Evolutionary conservation across 2,797 vertebrate species (phyloP).

Genomic region (Hemibagrus guttatus): DNA sequence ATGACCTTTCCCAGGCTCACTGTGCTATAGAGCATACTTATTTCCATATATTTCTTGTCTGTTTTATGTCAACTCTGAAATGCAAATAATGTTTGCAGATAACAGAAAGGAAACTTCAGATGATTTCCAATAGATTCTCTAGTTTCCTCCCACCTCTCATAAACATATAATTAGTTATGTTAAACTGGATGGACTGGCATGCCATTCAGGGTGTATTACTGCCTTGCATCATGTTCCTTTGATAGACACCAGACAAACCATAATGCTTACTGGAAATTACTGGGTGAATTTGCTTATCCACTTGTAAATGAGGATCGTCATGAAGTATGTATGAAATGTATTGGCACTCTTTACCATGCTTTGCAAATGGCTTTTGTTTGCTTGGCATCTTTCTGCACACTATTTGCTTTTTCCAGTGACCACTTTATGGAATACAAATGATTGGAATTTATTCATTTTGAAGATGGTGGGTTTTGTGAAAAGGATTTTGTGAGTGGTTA

Average conservation of each 20-base stretch:
- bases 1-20: not conserved
- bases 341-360: constrained; percentile 54
- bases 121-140: not conserved
- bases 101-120: not conserved
- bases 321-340: constrained; percentile 49
- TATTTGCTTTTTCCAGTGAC: not conserved
- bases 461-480: not conserved
- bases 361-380: constrained; percentile 58
- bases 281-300: not conserved
- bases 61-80: not conserved
- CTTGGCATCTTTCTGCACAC: constrained; percentile 46
- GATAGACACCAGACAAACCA: not conserved
- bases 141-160: not conserved
- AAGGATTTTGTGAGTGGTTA: not conserved
- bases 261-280: not conserved
- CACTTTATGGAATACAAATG: not conserved
- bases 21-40: not conserved
- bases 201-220: not conserved
- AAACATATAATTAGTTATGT: not conserved
- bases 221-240: not conserved
- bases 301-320: constrained; percentile 46
- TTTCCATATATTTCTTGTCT: not conserved
- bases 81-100: not conserved
- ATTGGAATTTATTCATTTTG: not conserved
- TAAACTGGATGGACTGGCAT: not conserved